Evolutionary conservation across 2,888 invertebrate genomes (phyloP).

Genomic region (Sinelater perroti): DNA sequence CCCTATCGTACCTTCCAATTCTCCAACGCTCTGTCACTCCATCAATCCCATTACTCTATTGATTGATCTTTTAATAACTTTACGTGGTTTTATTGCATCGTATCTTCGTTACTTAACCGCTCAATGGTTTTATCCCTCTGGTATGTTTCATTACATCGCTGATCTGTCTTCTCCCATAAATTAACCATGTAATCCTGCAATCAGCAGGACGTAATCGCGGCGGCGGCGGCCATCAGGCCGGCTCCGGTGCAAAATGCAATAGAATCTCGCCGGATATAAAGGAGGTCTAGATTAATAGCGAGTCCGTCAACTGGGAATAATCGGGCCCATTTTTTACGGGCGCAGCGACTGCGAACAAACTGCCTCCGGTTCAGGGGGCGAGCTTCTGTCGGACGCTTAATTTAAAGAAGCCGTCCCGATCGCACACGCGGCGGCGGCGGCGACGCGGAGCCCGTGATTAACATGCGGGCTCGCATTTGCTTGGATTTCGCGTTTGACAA

Average conservation of each 20-base stretch:
- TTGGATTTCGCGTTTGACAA: conserved; percentile 12
- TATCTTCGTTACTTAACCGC: too few species aligned
- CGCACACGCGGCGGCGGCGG: not conserved
- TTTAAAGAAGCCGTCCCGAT: conserved; percentile 15
- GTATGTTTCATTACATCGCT: too few species aligned
- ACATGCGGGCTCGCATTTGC: conserved; percentile 4
- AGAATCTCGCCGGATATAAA: conserved; percentile 27
- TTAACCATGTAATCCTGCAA: too few species aligned
- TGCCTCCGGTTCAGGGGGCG: conserved; percentile 50
- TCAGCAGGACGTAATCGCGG: too few species aligned
- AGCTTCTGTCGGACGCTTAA: conserved; percentile 39
- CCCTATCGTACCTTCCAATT: too few species aligned
- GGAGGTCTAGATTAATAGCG: conserved; percentile 47
- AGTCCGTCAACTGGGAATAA: conserved; percentile 49
- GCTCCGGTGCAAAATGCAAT: conserved; percentile 3
- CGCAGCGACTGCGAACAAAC: conserved; percentile 51
- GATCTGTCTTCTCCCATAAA: too few species aligned
- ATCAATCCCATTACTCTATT: too few species aligned
- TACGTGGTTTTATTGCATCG: too few species aligned
- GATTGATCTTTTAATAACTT: too few species aligned
- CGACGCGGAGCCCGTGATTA: conserved; percentile 5
- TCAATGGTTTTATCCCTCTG: too few species aligned
- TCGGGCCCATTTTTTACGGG: conserved; percentile 51
- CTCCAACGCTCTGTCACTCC: too few species aligned
- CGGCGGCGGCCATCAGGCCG: too few species aligned